Conservation (phyloP, 1,140 invertebrate species). For the Trichogramma pretiosum region DNA sequence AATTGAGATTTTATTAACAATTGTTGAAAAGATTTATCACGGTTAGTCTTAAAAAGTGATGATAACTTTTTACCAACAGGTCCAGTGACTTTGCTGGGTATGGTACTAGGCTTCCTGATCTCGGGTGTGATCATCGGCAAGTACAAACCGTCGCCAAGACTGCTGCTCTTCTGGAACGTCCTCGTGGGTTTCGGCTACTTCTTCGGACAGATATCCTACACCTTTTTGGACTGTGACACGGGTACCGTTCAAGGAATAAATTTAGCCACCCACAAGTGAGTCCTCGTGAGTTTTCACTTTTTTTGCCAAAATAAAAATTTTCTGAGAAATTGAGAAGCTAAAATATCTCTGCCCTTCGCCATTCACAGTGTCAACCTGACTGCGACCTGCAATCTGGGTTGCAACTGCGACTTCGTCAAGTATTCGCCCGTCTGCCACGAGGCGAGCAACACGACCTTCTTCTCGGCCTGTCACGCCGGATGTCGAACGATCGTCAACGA, state of each 20-base stretch:
- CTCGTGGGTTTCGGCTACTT: constrained; percentile 50
- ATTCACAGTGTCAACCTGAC: constrained; percentile 47
- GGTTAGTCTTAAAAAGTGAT: constrained; percentile 16
- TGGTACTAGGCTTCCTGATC: constrained; percentile 53
- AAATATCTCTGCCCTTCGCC: too few species aligned
- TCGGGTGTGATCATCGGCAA: constrained; percentile 57
- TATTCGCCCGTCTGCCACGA: constrained; percentile 54
- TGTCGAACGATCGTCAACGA: constrained; percentile 38
- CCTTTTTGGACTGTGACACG: constrained; percentile 51
- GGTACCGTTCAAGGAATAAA: constrained; percentile 38
- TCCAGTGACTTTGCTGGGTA: constrained; percentile 48
- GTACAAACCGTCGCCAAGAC: constrained; percentile 51
- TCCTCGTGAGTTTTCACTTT: too few species aligned
- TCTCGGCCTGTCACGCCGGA: constrained; percentile 56
- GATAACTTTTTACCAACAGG: too few species aligned
- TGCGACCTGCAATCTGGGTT: constrained; percentile 46
- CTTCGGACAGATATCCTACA: constrained; percentile 44
- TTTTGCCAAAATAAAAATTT: too few species aligned
- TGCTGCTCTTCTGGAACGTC: constrained; percentile 57
- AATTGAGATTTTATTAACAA: background rate
- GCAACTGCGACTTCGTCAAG: constrained; percentile 46
- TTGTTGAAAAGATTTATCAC: too few species aligned
- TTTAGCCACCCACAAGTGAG: constrained; percentile 34
- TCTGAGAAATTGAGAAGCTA: too few species aligned
- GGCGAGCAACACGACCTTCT: constrained; percentile 47